Conservation (phyloP, 2,888 invertebrate genomes). For the Carpatolechia fugitivella region DNA sequence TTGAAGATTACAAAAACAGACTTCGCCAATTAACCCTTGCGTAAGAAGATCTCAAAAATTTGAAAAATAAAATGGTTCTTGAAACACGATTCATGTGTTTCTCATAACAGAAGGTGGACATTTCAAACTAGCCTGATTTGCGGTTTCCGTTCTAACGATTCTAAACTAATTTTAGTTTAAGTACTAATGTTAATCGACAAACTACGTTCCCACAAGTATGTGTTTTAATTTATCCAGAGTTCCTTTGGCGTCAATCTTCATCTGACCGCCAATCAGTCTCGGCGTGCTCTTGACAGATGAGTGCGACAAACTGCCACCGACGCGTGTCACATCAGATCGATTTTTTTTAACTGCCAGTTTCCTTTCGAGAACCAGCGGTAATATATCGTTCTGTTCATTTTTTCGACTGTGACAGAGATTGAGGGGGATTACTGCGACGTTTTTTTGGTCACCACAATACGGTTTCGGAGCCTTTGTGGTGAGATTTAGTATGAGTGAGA, state of each 20-base stretch:
- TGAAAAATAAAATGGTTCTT: too few species aligned
- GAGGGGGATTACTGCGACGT: neutral
- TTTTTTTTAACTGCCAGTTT: neutral
- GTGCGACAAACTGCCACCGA: neutral
- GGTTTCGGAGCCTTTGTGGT: neutral
- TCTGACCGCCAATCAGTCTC: conserved; percentile 6
- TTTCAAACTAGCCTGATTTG: too few species aligned
- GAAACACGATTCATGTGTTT: too few species aligned
- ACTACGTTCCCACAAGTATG: too few species aligned
- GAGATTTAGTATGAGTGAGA: neutral
- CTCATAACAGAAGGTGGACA: too few species aligned
- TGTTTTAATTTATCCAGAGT: neutral
- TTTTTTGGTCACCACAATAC: neutral
- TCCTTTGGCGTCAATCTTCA: neutral
- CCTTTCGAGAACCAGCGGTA: neutral
- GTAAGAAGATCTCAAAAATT: too few species aligned
- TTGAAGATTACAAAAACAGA: too few species aligned
- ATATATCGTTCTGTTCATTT: neutral
- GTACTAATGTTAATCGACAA: neutral
- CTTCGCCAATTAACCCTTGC: too few species aligned
- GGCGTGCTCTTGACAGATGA: neutral
- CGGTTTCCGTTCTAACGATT: too few species aligned
- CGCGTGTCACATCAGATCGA: neutral
- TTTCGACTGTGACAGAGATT: conserved; percentile 4
- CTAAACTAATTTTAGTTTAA: too few species aligned